Percentiles rank a stretch among this genome's conserved stretches.
These are phyloP conservation scores for Drosophila pectinifera DNA, from an alignment of 1,140 invertebrate species.

Conservation along the genomic window DNA sequence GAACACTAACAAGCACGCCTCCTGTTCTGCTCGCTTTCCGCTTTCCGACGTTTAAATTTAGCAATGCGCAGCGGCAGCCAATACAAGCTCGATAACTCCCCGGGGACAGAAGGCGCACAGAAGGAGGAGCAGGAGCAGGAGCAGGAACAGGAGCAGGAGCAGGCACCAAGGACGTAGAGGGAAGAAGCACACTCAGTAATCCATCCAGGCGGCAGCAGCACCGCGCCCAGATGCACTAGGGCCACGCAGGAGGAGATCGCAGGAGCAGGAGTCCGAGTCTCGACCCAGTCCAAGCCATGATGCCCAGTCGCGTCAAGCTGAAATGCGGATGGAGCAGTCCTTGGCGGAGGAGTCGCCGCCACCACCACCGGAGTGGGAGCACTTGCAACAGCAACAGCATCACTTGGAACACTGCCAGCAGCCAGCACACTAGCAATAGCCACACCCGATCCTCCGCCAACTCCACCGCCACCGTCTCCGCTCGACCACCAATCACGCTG, in stretches of 20 bases:
- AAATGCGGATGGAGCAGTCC: slow-evolving; percentile 40
- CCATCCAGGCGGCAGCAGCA: slow-evolving; percentile 47
- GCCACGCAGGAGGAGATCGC: not conserved
- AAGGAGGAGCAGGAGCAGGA: slow-evolving; percentile 6
- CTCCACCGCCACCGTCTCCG: no score
- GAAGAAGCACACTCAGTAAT: slow-evolving; percentile 48
- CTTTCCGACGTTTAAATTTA: slow-evolving; percentile 47
- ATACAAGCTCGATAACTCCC: slow-evolving; percentile 35
- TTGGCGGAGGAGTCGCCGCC: not conserved
- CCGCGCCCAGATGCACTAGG: slow-evolving; percentile 4
- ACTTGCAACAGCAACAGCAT: slow-evolving; percentile 10
- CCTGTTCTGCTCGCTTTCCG: slow-evolving; percentile 18
- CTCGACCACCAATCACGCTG: not conserved
- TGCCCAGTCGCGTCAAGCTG: slow-evolving; percentile 63
- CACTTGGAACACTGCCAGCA: slow-evolving; percentile 57
- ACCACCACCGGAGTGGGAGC: slow-evolving; percentile 2
- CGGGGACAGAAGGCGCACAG: slow-evolving; percentile 11
- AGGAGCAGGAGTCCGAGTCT: slow-evolving; percentile 6
- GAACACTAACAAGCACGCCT: slow-evolving; percentile 31
- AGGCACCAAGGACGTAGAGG: slow-evolving; percentile 9
- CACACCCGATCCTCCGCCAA: slow-evolving; percentile 4
- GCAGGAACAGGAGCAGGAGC: not conserved
- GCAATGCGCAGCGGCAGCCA: slow-evolving; percentile 40
- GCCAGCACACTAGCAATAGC: slow-evolving; percentile 36
- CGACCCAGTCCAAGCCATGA: slow-evolving; percentile 23